Evolutionary conservation across 2,797 vertebrate genomes (phyloP).

Genomic region (Acrossocheilus fasciatus): DNA sequence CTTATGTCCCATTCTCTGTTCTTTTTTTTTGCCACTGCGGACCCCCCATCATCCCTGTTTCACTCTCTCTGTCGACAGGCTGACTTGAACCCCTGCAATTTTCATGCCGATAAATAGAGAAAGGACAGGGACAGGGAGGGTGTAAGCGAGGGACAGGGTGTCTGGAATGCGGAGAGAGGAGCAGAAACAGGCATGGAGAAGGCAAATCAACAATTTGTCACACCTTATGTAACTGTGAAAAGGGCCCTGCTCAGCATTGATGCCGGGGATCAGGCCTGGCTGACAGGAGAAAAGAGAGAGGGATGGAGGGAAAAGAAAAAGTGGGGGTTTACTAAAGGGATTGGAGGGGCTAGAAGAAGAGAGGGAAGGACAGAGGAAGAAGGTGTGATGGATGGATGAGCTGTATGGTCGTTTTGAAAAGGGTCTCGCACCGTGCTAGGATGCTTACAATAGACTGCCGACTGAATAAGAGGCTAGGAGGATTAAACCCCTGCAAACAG

Average conservation of each 20-base stretch:
- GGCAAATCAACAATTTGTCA: conserved; percentile 81
- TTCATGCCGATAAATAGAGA: conserved; percentile 68
- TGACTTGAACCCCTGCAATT: conserved; percentile 78
- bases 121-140: conserved; percentile 39
- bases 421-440: conserved; percentile 76
- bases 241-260: conserved; percentile 69
- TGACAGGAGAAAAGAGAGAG: conserved; percentile 63
- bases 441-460: conserved; percentile 81
- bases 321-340: conserved; percentile 57
- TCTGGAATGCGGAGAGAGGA: conserved; percentile 63
- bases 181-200: conserved; percentile 66
- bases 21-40: conserved; percentile 30
- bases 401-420: conserved; percentile 68
- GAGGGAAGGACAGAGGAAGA: conserved; percentile 62
- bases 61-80: conserved; percentile 74
- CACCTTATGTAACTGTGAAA: conserved; percentile 74
- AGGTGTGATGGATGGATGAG: conserved; percentile 60
- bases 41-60: conserved; percentile 59
- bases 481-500: conserved; percentile 82
- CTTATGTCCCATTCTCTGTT: conserved; percentile 62
- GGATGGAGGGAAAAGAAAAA: conserved; percentile 59
- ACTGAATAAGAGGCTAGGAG: conserved; percentile 78
- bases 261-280: conserved; percentile 72
- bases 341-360: conserved; percentile 57
- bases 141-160: conserved; percentile 64